Evolutionary conservation across 2,888 invertebrate species (phyloP), one percentile per base, ranked within the genome.

Genomic region (Epinotia demarniana): DNA sequence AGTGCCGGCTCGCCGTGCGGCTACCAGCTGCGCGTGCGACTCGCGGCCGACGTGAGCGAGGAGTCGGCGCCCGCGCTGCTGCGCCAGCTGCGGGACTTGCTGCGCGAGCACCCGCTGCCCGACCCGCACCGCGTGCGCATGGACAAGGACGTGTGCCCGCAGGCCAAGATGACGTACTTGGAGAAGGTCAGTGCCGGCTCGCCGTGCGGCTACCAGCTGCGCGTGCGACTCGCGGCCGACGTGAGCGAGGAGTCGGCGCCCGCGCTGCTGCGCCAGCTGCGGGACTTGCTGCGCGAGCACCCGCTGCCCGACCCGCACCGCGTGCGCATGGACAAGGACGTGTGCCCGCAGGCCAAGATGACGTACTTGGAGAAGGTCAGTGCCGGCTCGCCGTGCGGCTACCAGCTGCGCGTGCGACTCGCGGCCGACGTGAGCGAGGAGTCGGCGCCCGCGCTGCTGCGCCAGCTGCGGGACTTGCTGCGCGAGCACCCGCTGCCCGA

Each of bases 331-430:
- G 75, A 78, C 4, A 84, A 81, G 1, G 93, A 95, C 43, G 88
- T 95, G 27, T 95, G 95, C 81, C 94, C 94, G 5, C 92, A 94
- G 78, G 90, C 93, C 0, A 87, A 89, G 1, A 87, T 95, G 67
- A 94, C 92, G 0, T 95, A 95, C 82, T 87, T 95, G 67, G 94
- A 95, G 46, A 95, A 95, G 93, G n/a, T n/a, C n/a, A n/a, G n/a
- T n/a, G n/a, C n/a, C n/a, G n/a, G n/a, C n/a, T n/a, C n/a, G n/a
- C n/a, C n/a, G 0, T 85, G 89, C 9, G 95, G 92, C 19, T 93
- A 88, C 84, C 90, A 95, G 81, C 93, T 95, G 80, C 94, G 94
- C 81, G 95, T 95, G 80, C 90, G 91, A 77, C 88, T 95, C 5
- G 82, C 90, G 2, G 82, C 95, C 0, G 91, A 94, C 80, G 82